Conservation (phyloP, 2,113 vertebrate species). For the Ptilorrhoa leucosticta region DNA sequence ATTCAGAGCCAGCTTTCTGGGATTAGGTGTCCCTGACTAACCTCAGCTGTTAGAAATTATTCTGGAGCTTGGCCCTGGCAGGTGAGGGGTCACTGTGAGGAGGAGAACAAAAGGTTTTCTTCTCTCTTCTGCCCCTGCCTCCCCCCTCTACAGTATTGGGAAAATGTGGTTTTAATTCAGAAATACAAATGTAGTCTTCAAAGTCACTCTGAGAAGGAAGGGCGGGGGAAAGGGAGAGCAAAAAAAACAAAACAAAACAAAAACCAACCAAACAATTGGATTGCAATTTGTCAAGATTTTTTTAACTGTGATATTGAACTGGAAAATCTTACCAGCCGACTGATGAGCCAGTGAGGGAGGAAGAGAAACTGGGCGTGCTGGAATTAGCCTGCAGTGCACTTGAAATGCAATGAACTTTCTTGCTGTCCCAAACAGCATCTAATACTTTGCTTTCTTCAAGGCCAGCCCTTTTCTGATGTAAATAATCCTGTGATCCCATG, state of each 20-base stretch:
- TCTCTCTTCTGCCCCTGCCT: neutral
- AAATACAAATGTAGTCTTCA: slow-evolving; percentile 39
- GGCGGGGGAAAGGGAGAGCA: neutral
- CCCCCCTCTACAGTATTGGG: neutral
- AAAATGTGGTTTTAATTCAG: slow-evolving; percentile 54
- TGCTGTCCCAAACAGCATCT: neutral
- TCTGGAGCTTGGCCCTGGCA: slow-evolving; percentile 37
- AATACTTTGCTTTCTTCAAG: neutral
- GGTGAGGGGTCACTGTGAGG: neutral
- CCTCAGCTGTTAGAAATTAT: slow-evolving; percentile 56
- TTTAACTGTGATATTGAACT: neutral
- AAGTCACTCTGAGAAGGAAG: neutral
- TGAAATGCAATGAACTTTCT: neutral
- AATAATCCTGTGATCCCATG: neutral
- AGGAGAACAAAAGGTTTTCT: slow-evolving; percentile 60
- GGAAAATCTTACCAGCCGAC: neutral
- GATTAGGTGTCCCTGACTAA: slow-evolving; percentile 46
- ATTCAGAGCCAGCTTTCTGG: slow-evolving; percentile 29
- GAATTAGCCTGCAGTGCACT: neutral
- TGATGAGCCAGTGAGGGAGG: neutral
- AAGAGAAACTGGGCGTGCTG: neutral
- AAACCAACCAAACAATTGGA: neutral
- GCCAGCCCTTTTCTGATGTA: neutral
- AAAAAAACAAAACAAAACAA: neutral
- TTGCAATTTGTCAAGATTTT: neutral